Evolutionary conservation across 2,888 invertebrate species (phyloP).

Genomic region (Steromphala cineraria): DNA sequence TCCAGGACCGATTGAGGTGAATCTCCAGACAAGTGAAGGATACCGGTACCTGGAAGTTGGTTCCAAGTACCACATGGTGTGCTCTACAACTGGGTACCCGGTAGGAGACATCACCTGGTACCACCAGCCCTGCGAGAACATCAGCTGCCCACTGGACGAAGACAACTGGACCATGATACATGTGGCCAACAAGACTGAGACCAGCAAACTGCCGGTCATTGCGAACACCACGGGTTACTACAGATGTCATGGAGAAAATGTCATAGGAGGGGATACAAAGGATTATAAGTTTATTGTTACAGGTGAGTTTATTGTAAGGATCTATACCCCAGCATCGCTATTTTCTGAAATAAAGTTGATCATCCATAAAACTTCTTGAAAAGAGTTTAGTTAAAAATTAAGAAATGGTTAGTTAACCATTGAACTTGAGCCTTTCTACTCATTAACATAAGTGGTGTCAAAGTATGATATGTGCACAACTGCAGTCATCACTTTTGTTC

Average conservation of each 20-base stretch:
- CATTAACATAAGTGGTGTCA: too few relatives aligned
- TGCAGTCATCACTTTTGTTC: too few relatives aligned
- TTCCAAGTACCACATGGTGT: conserved; percentile 32
- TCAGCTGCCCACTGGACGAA: conserved; percentile 24
- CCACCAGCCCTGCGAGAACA: conserved; percentile 40
- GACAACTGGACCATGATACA: not conserved
- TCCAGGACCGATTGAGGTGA: conserved; percentile 47
- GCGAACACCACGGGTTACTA: conserved; percentile 23
- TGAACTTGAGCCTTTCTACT: too few relatives aligned
- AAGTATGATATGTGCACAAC: too few relatives aligned
- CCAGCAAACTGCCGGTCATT: not conserved
- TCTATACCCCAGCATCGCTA: not conserved
- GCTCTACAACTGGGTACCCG: conserved; percentile 30
- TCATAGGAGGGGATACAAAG: not conserved
- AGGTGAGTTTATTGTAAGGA: conserved; percentile 13
- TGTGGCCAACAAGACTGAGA: not conserved
- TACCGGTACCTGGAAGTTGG: conserved; percentile 40
- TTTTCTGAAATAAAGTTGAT: too few relatives aligned
- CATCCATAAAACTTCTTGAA: too few relatives aligned
- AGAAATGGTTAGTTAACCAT: too few relatives aligned
- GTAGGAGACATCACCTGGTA: conserved; percentile 44
- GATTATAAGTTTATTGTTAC: conserved; percentile 21
- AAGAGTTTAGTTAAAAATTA: too few relatives aligned
- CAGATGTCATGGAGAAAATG: conserved; percentile 27
- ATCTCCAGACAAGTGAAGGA: conserved; percentile 26